Conservation (phyloP, 2,888 invertebrate species). For the Hyposoter dolosus region DNA sequence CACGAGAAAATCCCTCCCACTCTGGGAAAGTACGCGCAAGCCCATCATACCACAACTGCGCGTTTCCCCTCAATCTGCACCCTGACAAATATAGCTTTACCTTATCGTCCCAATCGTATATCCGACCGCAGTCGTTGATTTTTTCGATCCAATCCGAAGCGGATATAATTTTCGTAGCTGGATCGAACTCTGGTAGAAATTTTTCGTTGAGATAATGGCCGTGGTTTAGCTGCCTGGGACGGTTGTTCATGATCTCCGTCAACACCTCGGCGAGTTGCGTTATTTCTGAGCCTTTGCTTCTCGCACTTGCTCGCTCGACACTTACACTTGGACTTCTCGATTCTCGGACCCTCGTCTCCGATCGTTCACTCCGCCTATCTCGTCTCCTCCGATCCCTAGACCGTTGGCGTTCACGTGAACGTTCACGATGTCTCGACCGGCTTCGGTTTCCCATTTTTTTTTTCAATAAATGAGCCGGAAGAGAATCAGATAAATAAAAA, state of each 20-base stretch:
- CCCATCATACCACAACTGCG: constrained; percentile 15
- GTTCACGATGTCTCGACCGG: constrained; percentile 2
- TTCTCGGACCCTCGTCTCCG: too few species aligned
- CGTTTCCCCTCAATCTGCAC: constrained; percentile 5
- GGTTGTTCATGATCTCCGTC: neutral
- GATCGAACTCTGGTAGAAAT: constrained; percentile 11
- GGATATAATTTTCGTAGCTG: neutral
- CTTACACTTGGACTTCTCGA: too few species aligned
- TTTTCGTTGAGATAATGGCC: constrained; percentile 8
- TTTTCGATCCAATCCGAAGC: neutral
- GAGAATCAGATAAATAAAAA: too few species aligned
- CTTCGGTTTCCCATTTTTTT: constrained; percentile 3
- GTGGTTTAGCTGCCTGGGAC: neutral
- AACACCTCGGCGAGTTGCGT: neutral
- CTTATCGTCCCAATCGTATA: neutral
- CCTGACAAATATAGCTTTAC: constrained; percentile 16
- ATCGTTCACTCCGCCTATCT: neutral
- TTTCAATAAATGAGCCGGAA: neutral
- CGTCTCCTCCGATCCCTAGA: neutral
- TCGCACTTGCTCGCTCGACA: neutral
- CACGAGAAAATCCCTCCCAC: constrained; percentile 1
- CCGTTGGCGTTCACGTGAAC: constrained; percentile 5
- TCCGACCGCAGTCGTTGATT: neutral
- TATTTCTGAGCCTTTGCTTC: neutral
- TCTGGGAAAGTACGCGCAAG: neutral